Base-by-base conservation (phyloP, 2,113 vertebrate genomes). In the Cynopterus brachyotis region DNA sequence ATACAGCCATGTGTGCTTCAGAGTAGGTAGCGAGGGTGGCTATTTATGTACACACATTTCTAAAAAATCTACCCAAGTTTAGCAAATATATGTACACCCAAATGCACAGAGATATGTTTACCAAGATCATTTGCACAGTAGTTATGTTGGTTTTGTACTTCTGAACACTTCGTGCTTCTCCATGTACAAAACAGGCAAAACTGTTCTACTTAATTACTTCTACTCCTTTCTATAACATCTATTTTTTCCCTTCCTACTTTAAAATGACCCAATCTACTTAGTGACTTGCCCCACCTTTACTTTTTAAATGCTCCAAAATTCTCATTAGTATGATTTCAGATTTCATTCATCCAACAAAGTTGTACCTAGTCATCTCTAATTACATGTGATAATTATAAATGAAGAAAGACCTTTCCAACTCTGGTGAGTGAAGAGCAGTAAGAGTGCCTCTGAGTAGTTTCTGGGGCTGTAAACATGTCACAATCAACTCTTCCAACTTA, bases 301-400 rank as follows among this genome's bases (percentile, higher is more conserved):
- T 88, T 91, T 69, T 26, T 45, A 81, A 69, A 20, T 69, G 45
- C 15, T 45, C 32, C 20, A 47, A 62, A 37, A 32, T 88, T 78
- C 28, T 91, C 81, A n/a, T 47, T 24, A 84, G 60, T 67, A 94
- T 90, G 30, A 84, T 85, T 89, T 95, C 50, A 97, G 85, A 92
- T 37, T 86, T 79, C 24, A 82, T 50, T 94, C 72, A 88, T 40
- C 83, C 84, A 86, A 59, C 60, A 66, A 89, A 70, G n/a, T 57
- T 73, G 87, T 60, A 88, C 16, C 40, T 11, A 32, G 11, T 37
- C 69, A 66, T 45, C 69, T 70, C 62, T 50, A 96, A 78, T 69
- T 55, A 69, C 10, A 82, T 19, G 19, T 32, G 32, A 62, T 26
- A 59, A 84, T 55, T 5, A 47, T 64, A 92, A 95, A 50, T 45